Conservation (phyloP, 2,797 vertebrate genomes). For the Characodon lateralis region DNA sequence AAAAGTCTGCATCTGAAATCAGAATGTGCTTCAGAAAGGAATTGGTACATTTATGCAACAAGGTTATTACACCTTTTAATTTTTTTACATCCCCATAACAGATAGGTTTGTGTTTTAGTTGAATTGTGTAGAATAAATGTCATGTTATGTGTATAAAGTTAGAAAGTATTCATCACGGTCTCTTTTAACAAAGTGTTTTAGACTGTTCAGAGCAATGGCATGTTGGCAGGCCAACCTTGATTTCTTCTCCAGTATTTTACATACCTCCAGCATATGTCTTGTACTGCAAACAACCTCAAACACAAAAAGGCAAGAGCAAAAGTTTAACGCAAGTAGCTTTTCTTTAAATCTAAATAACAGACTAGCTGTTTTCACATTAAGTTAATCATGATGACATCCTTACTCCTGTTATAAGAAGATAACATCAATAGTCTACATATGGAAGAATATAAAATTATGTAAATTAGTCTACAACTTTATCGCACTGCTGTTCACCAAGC, state of each 20-base stretch:
- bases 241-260: neutral
- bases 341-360: neutral
- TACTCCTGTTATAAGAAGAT: neutral
- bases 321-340: neutral
- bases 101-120: neutral
- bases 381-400: neutral
- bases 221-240: neutral
- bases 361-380: neutral
- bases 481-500: slow-evolving; percentile 10
- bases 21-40: neutral
- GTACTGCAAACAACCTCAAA: neutral
- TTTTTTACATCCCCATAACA: neutral
- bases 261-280: neutral
- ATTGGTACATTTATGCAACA: neutral
- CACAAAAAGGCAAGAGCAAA: neutral
- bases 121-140: neutral
- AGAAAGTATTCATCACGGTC: neutral
- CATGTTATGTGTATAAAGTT: neutral
- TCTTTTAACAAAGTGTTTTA: neutral
- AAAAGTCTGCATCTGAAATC: neutral
- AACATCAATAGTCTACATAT: neutral
- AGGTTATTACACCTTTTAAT: neutral
- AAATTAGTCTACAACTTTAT: slow-evolving; percentile 24
- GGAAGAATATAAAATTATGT: slow-evolving; percentile 10
- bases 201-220: neutral